These are phyloP conservation scores for Tokudaia muenninki DNA, from an alignment of 2,797 vertebrate genomes.

Conservation along the genomic window DNA sequence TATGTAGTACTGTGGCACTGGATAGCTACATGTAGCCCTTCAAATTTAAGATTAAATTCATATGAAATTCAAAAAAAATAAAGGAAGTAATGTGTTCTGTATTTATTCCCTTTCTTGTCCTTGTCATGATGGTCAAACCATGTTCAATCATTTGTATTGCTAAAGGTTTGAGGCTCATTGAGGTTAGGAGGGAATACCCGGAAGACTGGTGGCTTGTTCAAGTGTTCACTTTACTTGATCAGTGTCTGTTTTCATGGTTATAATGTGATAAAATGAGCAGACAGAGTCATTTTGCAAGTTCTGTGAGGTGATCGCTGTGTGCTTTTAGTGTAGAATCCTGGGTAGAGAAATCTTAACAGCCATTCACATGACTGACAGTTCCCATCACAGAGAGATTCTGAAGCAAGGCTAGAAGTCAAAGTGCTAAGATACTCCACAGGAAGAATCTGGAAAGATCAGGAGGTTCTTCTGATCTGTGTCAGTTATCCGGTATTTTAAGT, in stretches of 20 bases:
- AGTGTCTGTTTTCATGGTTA: not conserved
- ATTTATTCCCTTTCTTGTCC: not conserved
- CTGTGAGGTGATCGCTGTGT: not conserved
- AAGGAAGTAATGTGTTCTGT: too few relatives aligned
- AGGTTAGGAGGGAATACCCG: not conserved
- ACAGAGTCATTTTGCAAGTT: not conserved
- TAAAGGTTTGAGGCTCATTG: not conserved
- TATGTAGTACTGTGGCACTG: too few relatives aligned
- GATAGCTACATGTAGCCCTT: too few relatives aligned
- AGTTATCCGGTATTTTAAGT: not conserved
- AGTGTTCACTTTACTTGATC: not conserved
- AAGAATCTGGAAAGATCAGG: not conserved
- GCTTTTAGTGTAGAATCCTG: not conserved
- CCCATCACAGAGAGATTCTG: not conserved
- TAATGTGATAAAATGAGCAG: not conserved
- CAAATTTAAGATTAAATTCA: too few relatives aligned
- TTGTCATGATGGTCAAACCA: not conserved
- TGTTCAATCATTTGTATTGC: not conserved
- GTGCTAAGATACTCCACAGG: not conserved
- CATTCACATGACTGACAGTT: rapidly evolving
- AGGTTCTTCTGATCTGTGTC: not conserved
- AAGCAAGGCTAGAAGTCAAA: not conserved
- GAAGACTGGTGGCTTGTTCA: not conserved
- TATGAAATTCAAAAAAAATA: too few relatives aligned
- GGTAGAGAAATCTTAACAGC: not conserved